Percentiles rank a stretch among this genome's conserved stretches.
phyloP scores from a whole-genome alignment of 1,140 invertebrate species.

The Palaemon carinicauda region DNA sequence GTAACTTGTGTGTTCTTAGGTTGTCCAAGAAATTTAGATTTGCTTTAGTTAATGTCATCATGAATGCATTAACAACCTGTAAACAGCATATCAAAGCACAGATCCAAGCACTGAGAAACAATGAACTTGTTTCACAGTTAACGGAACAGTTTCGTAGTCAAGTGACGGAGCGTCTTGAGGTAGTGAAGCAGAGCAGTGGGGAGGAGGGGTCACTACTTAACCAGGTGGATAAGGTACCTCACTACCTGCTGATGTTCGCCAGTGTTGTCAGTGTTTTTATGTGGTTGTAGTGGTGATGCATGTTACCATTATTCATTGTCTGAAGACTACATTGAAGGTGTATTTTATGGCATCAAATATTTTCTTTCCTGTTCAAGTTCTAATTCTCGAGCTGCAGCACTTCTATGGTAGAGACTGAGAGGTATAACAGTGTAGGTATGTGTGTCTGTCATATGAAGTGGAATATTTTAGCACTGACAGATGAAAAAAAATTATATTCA shows the following conservation, averaged over 20 bases:
- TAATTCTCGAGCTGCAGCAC: no score
- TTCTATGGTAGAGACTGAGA: no score
- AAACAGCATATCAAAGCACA: not conserved
- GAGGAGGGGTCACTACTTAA: slow-evolving; percentile 62
- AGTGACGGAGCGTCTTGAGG: slow-evolving; percentile 62
- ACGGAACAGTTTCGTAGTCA: slow-evolving; percentile 62
- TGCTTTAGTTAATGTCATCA: no score
- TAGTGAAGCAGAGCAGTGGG: slow-evolving; percentile 61
- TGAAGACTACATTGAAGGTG: no score
- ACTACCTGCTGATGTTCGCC: not conserved
- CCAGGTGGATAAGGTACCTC: slow-evolving; percentile 60
- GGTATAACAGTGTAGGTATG: no score
- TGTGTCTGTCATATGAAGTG: no score
- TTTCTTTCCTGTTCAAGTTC: no score
- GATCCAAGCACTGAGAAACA: not conserved
- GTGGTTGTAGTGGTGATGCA: slow-evolving; percentile 16
- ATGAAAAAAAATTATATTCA: no score
- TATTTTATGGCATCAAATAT: no score
- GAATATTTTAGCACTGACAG: no score
- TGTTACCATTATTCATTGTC: not conserved
- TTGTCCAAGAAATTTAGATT: no score
- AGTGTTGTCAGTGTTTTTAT: slow-evolving; percentile 2
- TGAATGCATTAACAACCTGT: not conserved
- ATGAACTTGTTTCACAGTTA: slow-evolving; percentile 53
- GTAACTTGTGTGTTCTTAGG: no score